These are phyloP conservation scores for Drosophila erecta DNA, from an alignment of 1,140 invertebrate species.

Conservation along the genomic window DNA sequence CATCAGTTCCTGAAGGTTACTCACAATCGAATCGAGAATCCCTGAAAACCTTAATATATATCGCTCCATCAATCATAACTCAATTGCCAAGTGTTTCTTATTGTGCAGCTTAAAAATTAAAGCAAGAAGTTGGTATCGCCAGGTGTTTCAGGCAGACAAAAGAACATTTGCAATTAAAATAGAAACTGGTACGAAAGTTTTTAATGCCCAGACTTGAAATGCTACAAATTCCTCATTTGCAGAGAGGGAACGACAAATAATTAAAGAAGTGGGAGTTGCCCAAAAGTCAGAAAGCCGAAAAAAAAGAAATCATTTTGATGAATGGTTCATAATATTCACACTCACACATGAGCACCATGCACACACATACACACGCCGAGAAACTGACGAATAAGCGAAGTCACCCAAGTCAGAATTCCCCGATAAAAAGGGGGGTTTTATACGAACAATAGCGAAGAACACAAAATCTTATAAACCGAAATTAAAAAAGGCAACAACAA, in stretches of 20 bases:
- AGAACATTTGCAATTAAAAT: conserved; percentile 49
- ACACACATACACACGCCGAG: conserved; percentile 8
- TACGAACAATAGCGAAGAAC: conserved; percentile 71
- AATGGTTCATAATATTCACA: conserved; percentile 78
- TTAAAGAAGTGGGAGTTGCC: conserved; percentile 80
- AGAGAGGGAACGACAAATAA: conserved; percentile 36
- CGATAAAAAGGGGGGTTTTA: conserved; percentile 16
- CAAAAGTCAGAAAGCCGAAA: conserved; percentile 61
- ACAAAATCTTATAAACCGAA: conserved; percentile 80
- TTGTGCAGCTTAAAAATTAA: conserved; percentile 13
- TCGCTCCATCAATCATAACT: conserved; percentile 32
- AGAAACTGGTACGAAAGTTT: conserved; percentile 21
- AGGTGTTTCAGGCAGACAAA: conserved; percentile 25
- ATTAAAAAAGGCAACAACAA: conserved; percentile 77
- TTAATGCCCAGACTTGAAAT: conserved; percentile 8
- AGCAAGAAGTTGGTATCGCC: conserved; percentile 14
- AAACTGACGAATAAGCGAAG: conserved; percentile 77
- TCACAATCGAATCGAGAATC: not conserved
- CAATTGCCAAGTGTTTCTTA: conserved; percentile 15
- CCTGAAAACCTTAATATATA: not conserved
- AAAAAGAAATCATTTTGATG: conserved; percentile 70
- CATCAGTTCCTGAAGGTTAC: not conserved
- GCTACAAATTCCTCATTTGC: not conserved
- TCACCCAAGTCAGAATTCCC: conserved; percentile 58
- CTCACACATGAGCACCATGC: conserved; percentile 8